phyloP scores from a whole-genome alignment of 2,113 vertebrate genomes.

The Labrus mixtus region DNA sequence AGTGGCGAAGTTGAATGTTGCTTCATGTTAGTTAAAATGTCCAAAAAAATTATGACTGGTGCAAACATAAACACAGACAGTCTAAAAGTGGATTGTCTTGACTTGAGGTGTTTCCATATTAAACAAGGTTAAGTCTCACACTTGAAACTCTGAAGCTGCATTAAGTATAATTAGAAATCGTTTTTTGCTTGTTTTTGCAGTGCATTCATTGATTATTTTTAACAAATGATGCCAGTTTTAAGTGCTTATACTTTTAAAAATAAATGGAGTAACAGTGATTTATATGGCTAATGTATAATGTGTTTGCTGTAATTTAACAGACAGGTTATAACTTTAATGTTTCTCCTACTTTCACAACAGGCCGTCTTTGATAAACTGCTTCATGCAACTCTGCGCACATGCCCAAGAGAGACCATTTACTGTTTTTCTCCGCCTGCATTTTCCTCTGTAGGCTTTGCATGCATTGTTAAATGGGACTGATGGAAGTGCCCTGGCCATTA shows the following conservation, averaged over 20 bases:
- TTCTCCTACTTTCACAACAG: constrained; percentile 39
- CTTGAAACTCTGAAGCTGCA: background rate
- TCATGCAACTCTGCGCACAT: constrained; percentile 52
- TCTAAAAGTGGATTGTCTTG: background rate
- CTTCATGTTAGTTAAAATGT: constrained; percentile 1
- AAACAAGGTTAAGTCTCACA: too few relatives aligned
- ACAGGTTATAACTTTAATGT: constrained; percentile 22
- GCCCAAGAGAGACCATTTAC: constrained; percentile 64
- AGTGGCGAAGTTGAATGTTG: constrained; percentile 3
- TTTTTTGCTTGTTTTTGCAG: background rate
- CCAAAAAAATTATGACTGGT: background rate
- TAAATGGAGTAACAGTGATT: constrained; percentile 2
- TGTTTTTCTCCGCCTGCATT: constrained; percentile 45
- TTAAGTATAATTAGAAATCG: background rate
- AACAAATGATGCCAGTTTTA: background rate
- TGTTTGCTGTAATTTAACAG: constrained; percentile 10
- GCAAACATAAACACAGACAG: background rate
- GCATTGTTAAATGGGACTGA: constrained; percentile 86
- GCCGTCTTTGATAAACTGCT: constrained; percentile 59
- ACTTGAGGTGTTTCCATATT: too few relatives aligned
- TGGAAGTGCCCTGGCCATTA: constrained; percentile 81
- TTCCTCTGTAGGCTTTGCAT: constrained; percentile 75
- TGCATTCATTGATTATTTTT: background rate
- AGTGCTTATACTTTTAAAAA: background rate
- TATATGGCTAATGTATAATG: constrained; percentile 5